These are phyloP conservation scores for Mya arenaria DNA, from an alignment of 1,140 invertebrate genomes.

Conservation along the genomic window DNA sequence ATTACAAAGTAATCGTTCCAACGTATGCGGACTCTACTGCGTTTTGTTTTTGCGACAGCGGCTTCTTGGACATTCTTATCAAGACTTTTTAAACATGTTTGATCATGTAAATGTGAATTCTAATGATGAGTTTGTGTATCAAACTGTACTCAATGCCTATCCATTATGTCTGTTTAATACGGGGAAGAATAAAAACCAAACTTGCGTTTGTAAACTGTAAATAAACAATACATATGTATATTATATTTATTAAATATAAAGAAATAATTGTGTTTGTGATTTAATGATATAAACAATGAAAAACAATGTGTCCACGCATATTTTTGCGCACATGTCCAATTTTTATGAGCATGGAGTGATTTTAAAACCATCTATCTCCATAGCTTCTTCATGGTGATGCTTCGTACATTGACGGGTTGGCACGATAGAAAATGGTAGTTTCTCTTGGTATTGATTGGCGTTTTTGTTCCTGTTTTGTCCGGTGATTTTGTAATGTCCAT, in stretches of 20 bases:
- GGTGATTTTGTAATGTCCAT: conserved; percentile 25
- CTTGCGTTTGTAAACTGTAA: background rate
- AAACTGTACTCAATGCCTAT: background rate
- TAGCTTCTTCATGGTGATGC: background rate
- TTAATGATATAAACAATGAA: background rate
- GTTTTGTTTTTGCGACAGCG: conserved; percentile 24
- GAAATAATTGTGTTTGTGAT: no score
- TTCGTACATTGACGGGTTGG: background rate
- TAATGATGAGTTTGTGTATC: background rate
- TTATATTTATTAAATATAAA: no score
- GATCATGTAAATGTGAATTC: background rate
- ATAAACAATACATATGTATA: no score
- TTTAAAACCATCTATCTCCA: background rate
- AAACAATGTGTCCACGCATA: background rate
- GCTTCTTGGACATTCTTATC: background rate
- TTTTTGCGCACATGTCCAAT: background rate
- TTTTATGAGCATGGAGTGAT: conserved; percentile 17
- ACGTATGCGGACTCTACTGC: conserved; percentile 21
- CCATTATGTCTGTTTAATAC: background rate
- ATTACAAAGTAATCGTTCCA: conserved; percentile 5
- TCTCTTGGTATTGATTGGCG: background rate
- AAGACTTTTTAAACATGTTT: conserved; percentile 8
- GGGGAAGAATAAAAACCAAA: background rate
- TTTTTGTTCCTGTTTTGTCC: conserved; percentile 21
- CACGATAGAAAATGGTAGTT: conserved; percentile 8